Evolutionary conservation across 2,797 vertebrate species (phyloP), one percentile per base, ranked within the genome.

Genomic region (Melanotaenia maccullochi): DNA sequence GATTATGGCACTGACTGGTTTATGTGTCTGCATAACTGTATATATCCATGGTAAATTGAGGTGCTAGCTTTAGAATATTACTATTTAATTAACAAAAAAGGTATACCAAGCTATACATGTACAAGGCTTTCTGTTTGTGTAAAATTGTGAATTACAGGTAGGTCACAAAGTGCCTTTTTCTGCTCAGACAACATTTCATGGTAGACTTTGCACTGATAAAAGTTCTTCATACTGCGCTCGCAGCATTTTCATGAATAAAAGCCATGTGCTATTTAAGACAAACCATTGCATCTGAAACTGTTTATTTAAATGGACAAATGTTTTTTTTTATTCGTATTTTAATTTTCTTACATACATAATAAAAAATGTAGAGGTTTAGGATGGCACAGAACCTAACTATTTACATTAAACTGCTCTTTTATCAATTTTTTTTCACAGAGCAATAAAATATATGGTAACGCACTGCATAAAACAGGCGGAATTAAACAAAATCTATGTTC

Each of bases 231-330:
- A 65, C 73, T 91, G 86, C 88, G 86, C 81, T 91, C 79, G 13
- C 68, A 62, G 73, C 63, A 89, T 79, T 79, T 79, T 76, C 52
- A 88, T 87, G 61, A 93, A 92, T 91, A 91, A 93, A 93, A 86
- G 69, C 78, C 69, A 84, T 80, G 35, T 73, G 70, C 68, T 87
- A 69, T 84, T 60, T 73, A 63, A 82, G 91, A 70, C 28, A 49
- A 86, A 56, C 5, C 0, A 30, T 9, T 74, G 44, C 36, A 60
- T 42, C 20, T 68, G 69, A 76, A 80, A 71, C 8, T 81, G 83
- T 81, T 76, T 22, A 35, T 57, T 71, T 65, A 9, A 58, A 62
- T 47, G 3, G 38, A 52, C 2, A 60, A 28, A 18, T 28, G 30
- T 32, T 28, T 32, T 35, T 32, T 28, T 1, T 51, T 1, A 11